Evolutionary conservation across 2,888 invertebrate species (phyloP), one percentile per base, ranked within the genome.

Genomic region (Xylota sylvarum): DNA sequence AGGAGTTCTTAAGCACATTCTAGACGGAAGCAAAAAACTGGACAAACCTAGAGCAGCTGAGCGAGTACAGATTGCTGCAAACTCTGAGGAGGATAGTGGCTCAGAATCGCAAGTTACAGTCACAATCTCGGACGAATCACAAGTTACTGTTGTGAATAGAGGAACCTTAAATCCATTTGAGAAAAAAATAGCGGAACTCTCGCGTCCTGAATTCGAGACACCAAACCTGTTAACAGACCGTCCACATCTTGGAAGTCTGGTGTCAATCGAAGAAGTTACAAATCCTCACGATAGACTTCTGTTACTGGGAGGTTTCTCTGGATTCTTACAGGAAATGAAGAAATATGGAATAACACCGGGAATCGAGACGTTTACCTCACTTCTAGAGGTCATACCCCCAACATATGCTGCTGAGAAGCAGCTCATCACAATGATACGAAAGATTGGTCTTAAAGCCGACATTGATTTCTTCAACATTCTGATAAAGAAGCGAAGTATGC

Each of bases 381-480:
- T 98, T 89, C 90, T 98, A 50, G 95, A 96, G 88, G 93, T 95
- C 69, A 93, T 97, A 82, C 96, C 97, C 3, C 93, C 94, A 27
- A 95, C 94, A 14, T 90, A 92, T 84, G 93, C 94, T 69, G 94
- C 95, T 14, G 98, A 98, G 91, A 93, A 95, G 69, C 94, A 94
- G 83, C 90, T 98, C 7, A 90, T 98, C 5, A 92, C 92, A 65
- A 92, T 93, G 73, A 95, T 97, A 92, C 94, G 94, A 76, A 92
- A 92, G 81, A 92, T 92, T 50, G 93, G 94, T 9, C 91, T 97
- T 0, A 94, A 93, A 89, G 93, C 96, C 1, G 97, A 98, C 92
- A 94, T 96, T 74, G 96, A 95, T 90, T 97, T 98, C 91, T 97
- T 95, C 90, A 98, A 98, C 91, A 94, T 96, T 93, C 93, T 98